A percentile compares a stretch with the other conserved stretches of the same genome.
Conservation (phyloP, 2,888 invertebrate species). For the Calephelis perditalis region DNA sequence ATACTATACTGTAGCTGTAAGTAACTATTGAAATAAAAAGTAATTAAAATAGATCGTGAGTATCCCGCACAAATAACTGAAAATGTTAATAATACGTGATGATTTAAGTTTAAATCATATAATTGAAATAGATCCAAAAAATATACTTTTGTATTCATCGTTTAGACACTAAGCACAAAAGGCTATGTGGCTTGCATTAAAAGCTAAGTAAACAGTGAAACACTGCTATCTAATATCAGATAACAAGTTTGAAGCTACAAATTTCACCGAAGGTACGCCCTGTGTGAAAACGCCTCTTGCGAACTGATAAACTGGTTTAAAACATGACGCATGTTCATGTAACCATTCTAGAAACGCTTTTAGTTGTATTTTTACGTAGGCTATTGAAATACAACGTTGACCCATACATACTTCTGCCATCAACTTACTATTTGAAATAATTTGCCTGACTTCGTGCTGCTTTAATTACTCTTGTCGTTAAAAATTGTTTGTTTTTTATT, state of each 20-base stretch:
- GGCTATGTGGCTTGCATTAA: background rate
- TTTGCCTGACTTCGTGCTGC: too few relatives aligned
- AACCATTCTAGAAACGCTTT: background rate
- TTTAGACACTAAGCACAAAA: background rate
- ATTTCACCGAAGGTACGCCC: conserved; percentile 10
- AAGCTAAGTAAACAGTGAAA: conserved; percentile 12
- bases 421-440: too few relatives aligned
- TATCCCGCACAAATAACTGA: too few relatives aligned
- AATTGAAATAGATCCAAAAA: too few relatives aligned
- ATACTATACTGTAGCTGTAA: too few relatives aligned
- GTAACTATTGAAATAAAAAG: too few relatives aligned
- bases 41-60: too few relatives aligned
- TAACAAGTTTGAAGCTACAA: conserved; percentile 11
- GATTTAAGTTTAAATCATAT: too few relatives aligned
- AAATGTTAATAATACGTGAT: too few relatives aligned
- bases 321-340: conserved; percentile 5
- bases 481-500: too few relatives aligned
- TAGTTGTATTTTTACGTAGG: background rate
- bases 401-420: background rate
- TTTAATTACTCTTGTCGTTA: too few relatives aligned
- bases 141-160: too few relatives aligned
- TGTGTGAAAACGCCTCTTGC: conserved; percentile 18
- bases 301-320: conserved; percentile 12
- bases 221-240: conserved; percentile 7
- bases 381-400: background rate